Base-by-base conservation (phyloP, 2,113 vertebrate species). In the Sinosuthora webbiana region DNA sequence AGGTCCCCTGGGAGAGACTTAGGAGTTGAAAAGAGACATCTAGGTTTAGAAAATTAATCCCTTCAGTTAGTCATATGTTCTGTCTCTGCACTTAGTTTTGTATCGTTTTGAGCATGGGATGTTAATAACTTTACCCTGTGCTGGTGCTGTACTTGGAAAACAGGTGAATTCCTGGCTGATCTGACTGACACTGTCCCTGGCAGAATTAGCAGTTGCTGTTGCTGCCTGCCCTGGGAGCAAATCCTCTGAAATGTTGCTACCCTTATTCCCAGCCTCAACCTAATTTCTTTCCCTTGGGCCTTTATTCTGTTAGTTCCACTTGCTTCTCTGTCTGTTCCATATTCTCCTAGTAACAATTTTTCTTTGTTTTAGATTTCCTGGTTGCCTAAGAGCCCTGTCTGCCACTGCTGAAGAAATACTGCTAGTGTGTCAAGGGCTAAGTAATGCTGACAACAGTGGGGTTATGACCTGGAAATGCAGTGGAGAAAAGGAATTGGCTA, bases 391-490 rank as follows among this genome's bases (percentile, higher is more conserved):
- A 96, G 80, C 60, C 21, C 55, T 39, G 57, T 60, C 83, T 64
- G 47, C 83, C 45, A 45, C 81, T 60, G 49, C 65, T 1, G 25
- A 91, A 93, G 89, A 95, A 95, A 89, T 93, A 93, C 65, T 91
- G 78, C 65, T 37, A 23, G 27, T 33, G 62, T 87, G 74, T 89
- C 91, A 91, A 85, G 67, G 83, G 89, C 83, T 91, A 93, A 91
- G 57, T 56, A 82, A 50, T 89, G 74, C 71, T 79, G 80, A 95
- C 52, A 92, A 41, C 64, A 81, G 77, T 35, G 49, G 65, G 87
- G 70, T 79, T 95, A 57, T 42, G 87, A 93, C 87, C 81, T 79
- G 91, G 91, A 96, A 97, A 93, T 47, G 52, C 37, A 64, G 62
- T 42, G 65, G 81, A 87, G 83, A 82, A 89, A 71, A 83, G 77